A percentile compares a stretch with the other conserved stretches of the same genome.
Conservation (phyloP, 2,888 invertebrate species). For the Drosophila anomelani region DNA sequence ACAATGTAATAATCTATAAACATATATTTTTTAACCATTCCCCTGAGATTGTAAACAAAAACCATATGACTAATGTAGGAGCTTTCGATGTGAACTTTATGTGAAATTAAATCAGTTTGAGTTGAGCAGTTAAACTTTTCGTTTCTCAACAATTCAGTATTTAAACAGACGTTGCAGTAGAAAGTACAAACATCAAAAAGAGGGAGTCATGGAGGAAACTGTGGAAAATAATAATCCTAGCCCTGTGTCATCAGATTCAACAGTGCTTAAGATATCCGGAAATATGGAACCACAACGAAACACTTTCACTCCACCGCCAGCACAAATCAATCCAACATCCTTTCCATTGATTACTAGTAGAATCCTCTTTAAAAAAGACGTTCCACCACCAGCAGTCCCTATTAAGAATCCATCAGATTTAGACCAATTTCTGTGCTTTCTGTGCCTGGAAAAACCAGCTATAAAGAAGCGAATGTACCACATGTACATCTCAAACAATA, state of each 20-base stretch:
- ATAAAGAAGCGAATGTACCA: constrained; percentile 23
- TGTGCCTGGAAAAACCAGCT: not conserved
- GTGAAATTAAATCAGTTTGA: not conserved
- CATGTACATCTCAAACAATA: constrained; percentile 26
- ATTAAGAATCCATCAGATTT: constrained; percentile 3
- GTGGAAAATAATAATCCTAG: not conserved
- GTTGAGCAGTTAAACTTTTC: no score
- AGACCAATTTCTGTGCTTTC: not conserved
- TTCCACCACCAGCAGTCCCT: not conserved
- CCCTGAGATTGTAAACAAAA: not conserved
- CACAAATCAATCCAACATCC: constrained; percentile 3
- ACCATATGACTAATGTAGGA: constrained; percentile 1
- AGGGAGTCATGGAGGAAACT: not conserved
- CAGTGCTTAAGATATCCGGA: constrained; percentile 11
- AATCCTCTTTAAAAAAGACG: constrained; percentile 14
- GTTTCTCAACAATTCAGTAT: not conserved
- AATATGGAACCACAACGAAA: not conserved
- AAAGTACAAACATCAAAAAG: no score
- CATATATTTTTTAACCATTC: not conserved
- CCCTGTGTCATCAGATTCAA: not conserved
- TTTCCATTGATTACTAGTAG: constrained; percentile 31
- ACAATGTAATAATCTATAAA: not conserved
- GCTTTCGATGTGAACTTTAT: constrained; percentile 1
- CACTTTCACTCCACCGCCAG: not conserved
- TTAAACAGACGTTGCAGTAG: not conserved